Evolutionary conservation across 2,113 vertebrate genomes (phyloP).

Genomic region (Manacus vitellinus): DNA sequence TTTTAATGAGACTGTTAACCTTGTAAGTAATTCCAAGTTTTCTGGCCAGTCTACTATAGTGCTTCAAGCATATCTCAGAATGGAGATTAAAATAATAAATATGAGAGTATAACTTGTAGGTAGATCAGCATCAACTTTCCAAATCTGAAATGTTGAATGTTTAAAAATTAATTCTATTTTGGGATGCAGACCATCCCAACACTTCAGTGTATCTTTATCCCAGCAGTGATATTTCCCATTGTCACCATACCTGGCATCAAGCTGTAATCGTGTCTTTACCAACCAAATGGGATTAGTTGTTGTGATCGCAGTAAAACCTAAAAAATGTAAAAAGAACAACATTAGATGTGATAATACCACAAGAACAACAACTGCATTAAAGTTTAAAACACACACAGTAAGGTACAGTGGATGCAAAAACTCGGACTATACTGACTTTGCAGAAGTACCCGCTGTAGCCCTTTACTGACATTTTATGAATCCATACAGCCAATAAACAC

Average conservation of each 20-base stretch:
- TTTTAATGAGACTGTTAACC: not conserved
- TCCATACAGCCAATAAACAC: constrained; percentile 42
- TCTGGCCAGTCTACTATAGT: not conserved
- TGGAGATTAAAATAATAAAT: not conserved
- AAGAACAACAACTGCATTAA: constrained; percentile 5
- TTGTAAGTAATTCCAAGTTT: not conserved
- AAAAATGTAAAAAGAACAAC: constrained; percentile 70
- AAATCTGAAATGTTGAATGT: not conserved
- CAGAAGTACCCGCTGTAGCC: not conserved
- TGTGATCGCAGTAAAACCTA: constrained; percentile 98
- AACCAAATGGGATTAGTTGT: constrained; percentile 99
- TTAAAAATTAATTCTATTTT: not conserved
- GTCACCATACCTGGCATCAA: constrained; percentile 88
- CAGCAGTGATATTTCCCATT: not conserved
- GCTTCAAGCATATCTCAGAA: not conserved
- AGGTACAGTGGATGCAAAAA: constrained; percentile 44
- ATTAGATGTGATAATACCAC: constrained; percentile 55
- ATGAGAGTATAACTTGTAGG: accelerated
- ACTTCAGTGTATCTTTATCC: not conserved
- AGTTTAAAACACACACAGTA: constrained; percentile 22
- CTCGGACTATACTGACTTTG: constrained; percentile 54
- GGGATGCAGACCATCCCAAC: not conserved
- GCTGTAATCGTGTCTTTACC: constrained; percentile 95
- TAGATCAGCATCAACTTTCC: not conserved
- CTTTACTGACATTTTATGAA: constrained; percentile 25